These are phyloP conservation scores for Larimichthys polyactis DNA, from an alignment of 2,113 vertebrate species.

Conservation along the genomic window DNA sequence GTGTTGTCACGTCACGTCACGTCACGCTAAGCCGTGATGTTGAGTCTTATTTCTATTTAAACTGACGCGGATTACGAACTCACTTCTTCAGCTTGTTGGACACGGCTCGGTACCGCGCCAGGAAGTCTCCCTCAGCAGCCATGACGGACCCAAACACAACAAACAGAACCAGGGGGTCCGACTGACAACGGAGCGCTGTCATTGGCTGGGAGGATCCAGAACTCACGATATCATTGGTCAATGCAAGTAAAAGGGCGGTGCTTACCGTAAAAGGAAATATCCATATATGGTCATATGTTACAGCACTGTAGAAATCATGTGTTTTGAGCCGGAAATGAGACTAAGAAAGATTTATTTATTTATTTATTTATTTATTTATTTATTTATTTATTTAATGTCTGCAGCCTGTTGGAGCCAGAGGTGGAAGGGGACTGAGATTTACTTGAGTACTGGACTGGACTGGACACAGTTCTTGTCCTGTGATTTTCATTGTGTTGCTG, in stretches of 20 bases:
- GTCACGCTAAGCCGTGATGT: neutral
- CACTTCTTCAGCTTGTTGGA: constrained; percentile 94
- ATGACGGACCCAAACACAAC: constrained; percentile 67
- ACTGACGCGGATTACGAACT: constrained; percentile 12
- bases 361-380: neutral
- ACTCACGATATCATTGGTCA: constrained; percentile 50
- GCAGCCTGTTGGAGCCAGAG: no score
- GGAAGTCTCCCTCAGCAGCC: constrained; percentile 89
- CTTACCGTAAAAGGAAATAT: neutral
- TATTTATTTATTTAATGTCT: neutral
- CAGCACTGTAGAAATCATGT: neutral
- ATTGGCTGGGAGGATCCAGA: constrained; percentile 32
- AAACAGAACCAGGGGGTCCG: constrained; percentile 57
- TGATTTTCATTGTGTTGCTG: no score
- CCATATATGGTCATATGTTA: neutral
- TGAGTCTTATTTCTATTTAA: neutral
- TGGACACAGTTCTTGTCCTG: no score
- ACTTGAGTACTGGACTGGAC: no score
- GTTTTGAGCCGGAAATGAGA: neutral
- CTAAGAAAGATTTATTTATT: neutral
- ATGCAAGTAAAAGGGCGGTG: rapidly evolving
- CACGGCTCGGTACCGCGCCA: constrained; percentile 91
- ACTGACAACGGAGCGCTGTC: neutral
- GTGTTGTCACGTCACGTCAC: neutral
- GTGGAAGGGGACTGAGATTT: no score